These are phyloP conservation scores for Crematogaster levior DNA, from an alignment of 2,888 invertebrate species.

Conservation along the genomic window DNA sequence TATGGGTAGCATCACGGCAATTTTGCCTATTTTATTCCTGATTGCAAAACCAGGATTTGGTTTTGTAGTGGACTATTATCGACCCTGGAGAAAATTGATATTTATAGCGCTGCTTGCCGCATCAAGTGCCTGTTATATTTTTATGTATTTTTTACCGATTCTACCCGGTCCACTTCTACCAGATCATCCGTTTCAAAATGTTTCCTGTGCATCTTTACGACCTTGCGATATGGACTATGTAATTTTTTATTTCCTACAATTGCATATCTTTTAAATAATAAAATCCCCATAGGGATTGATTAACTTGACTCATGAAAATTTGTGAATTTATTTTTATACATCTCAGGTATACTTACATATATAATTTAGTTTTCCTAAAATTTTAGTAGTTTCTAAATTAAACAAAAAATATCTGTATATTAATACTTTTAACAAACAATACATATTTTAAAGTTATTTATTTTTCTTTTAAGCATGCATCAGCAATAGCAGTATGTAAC, in stretches of 20 bases:
- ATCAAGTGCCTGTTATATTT: constrained; percentile 90
- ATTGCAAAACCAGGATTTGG: constrained; percentile 92
- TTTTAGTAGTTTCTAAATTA: not conserved
- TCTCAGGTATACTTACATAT: not conserved
- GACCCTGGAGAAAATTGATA: constrained; percentile 90
- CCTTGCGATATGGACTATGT: constrained; percentile 59
- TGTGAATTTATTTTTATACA: not conserved
- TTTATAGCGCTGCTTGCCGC: constrained; percentile 89
- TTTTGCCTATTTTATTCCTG: constrained; percentile 92
- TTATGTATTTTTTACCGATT: constrained; percentile 89
- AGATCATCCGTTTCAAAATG: constrained; percentile 68
- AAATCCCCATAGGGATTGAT: not conserved
- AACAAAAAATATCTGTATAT: not conserved
- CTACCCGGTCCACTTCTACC: constrained; percentile 71
- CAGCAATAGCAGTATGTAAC: constrained; percentile 38
- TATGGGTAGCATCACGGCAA: constrained; percentile 92
- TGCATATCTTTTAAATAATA: not conserved
- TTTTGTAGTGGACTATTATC: constrained; percentile 91
- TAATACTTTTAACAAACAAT: not conserved
- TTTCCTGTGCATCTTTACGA: constrained; percentile 63
- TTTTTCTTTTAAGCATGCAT: constrained; percentile 54
- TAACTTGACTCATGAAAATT: not conserved
- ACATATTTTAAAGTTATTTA: not conserved
- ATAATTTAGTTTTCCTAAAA: not conserved
- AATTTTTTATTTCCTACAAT: constrained; percentile 34